These are phyloP conservation scores for Oryzias javanicus DNA, from an alignment of 2,113 vertebrate species.

Conservation along the genomic window DNA sequence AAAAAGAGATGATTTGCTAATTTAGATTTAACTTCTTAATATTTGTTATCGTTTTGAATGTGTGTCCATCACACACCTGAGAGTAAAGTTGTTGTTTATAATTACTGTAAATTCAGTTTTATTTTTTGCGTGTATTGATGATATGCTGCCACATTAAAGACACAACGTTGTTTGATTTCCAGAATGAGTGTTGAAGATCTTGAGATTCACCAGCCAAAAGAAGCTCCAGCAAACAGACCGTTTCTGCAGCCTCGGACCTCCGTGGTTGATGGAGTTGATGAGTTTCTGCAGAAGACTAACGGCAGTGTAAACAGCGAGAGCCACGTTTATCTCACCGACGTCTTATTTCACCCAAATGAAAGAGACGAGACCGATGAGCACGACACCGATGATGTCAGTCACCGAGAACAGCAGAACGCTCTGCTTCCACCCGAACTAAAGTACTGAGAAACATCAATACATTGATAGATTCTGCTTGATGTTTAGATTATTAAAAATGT, in stretches of 20 bases:
- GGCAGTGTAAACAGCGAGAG: conserved; percentile 36
- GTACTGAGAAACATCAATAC: background rate
- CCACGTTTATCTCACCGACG: conserved; percentile 44
- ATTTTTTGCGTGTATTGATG: background rate
- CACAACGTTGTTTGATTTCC: conserved; percentile 1
- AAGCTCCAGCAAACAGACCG: conserved; percentile 16
- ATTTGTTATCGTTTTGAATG: no score
- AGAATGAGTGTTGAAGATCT: conserved; percentile 69
- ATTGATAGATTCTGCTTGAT: no score
- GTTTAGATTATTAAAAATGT: no score
- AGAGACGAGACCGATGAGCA: conserved; percentile 14
- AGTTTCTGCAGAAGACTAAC: conserved; percentile 30
- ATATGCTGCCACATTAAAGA: no score
- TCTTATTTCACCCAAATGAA: conserved; percentile 5
- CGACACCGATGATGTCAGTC: background rate
- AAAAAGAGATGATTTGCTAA: no score
- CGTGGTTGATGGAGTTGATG: conserved; percentile 13
- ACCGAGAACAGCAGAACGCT: conserved; percentile 25
- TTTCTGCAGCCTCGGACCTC: conserved; percentile 22
- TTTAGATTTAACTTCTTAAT: no score
- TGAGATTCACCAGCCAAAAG: conserved; percentile 44
- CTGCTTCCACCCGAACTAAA: conserved; percentile 19
- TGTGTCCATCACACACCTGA: no score
- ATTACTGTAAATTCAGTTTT: no score
- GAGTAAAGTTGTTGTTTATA: no score